Evolutionary conservation across 2,797 vertebrate genomes (phyloP), one percentile per base, ranked within the genome.

Genomic region (Decapterus maruadsi): DNA sequence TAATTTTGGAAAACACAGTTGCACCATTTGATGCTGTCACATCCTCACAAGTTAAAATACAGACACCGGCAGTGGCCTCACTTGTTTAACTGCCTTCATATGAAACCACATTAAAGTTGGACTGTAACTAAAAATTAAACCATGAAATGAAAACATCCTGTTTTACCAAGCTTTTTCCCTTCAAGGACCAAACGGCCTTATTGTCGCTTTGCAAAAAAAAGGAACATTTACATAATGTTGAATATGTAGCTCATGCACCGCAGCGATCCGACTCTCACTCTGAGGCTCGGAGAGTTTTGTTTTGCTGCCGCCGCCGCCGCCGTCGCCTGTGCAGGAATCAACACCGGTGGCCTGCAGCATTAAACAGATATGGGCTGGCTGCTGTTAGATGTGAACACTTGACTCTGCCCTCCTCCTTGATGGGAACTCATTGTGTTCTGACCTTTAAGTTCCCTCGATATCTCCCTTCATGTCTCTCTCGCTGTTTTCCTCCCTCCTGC

Each of bases 401-500:
- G 83, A 90, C 90, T 85, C 72, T 68, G 75, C 76, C 84, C 87
- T 82, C 77, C 62, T 66, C 59, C 74, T 87, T 86, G 86, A 92
- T 88, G 80, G 89, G 76, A 89, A 86, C 79, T 82, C 84, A 79
- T 86, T 80, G 78, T 75, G 70, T 82, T 85, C 80, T 91, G 92
- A 91, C 90, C 92, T 93, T 92, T 89, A 85, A 69, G 81, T 87
- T 86, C 63, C 82, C 73, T 71, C 60, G 14, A 77, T 80, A 77
- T 83, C 85, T 80, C 59, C 54, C 87, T 78, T 65, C 20, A 20
- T n/a, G 65, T 80, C 68, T 79, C 72, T 60, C 78, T 76, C 34
- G 9, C 75, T 67, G 73, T 75, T 81, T 85, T 43, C 69, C 72
- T 79, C 84, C 58, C 55, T 64, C 36, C 40, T 56, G 72, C 77